Conservation (phyloP, 2,113 vertebrate species). For the Junco hyemalis region DNA sequence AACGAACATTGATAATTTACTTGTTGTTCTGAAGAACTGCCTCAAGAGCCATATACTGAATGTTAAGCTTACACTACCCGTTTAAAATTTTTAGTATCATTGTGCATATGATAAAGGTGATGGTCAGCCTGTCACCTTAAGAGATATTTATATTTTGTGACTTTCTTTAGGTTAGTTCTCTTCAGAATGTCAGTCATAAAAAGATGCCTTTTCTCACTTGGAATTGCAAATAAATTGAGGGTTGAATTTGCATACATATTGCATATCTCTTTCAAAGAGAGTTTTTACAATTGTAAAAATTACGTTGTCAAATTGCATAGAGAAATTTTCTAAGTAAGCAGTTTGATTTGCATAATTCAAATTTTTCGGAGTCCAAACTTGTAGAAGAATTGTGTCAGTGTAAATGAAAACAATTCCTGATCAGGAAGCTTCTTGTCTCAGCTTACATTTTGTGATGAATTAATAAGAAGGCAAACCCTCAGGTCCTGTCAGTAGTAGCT, state of each 20-base stretch:
- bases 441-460: not conserved
- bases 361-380: not conserved
- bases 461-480: not conserved
- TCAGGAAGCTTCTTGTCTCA: not conserved
- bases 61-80: not conserved
- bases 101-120: not conserved
- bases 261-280: not conserved
- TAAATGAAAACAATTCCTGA: not conserved
- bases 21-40: not conserved
- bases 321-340: not conserved
- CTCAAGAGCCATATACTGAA: not conserved
- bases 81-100: not conserved
- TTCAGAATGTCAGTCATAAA: not conserved
- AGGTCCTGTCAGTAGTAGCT: not conserved
- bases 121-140: not conserved
- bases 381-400: not conserved
- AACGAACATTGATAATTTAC: not conserved
- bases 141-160: not conserved
- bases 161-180: not conserved
- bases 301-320: not conserved
- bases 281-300: not conserved
- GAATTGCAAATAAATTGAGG: not conserved
- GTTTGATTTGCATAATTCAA: not conserved
- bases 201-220: not conserved
- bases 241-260: not conserved